Conservation (phyloP, 2,888 invertebrate species). For the Sphinx pinastri region DNA sequence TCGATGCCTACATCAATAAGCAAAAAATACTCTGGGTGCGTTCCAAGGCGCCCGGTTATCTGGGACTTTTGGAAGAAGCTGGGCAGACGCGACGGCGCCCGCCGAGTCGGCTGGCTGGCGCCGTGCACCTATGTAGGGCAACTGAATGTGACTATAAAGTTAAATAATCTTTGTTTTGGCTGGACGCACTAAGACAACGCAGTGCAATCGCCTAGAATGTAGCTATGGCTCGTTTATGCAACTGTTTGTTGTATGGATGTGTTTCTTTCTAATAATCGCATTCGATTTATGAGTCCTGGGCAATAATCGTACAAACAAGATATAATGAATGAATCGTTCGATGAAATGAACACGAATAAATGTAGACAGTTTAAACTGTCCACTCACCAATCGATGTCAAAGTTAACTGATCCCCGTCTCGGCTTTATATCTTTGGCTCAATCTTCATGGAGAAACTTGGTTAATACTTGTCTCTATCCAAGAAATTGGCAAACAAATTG, state of each 20-base stretch:
- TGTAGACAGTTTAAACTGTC: background rate
- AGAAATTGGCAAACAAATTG: slow-evolving; percentile 35
- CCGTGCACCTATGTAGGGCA: slow-evolving; percentile 49
- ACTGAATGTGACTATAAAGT: slow-evolving; percentile 32
- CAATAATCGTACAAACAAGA: background rate
- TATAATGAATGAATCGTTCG: background rate
- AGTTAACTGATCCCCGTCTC: slow-evolving; percentile 32
- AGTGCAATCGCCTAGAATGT: background rate
- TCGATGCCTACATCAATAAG: slow-evolving; percentile 75
- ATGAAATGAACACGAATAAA: background rate
- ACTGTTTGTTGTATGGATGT: background rate
- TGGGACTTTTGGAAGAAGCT: slow-evolving; percentile 54
- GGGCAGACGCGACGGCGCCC: slow-evolving; percentile 81
- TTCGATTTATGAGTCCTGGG: background rate
- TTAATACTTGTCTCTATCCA: slow-evolving; percentile 34
- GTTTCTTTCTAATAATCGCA: background rate
- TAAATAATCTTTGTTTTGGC: slow-evolving; percentile 31
- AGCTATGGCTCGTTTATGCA: slow-evolving; percentile 13
- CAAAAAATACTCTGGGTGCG: slow-evolving; percentile 77
- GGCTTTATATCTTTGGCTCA: slow-evolving; percentile 33
- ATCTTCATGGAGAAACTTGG: slow-evolving; percentile 36
- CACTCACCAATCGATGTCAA: slow-evolving; percentile 16
- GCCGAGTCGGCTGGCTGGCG: slow-evolving; percentile 59
- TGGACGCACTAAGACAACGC: slow-evolving; percentile 8
- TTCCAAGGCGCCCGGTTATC: slow-evolving; percentile 71